A percentile compares a stretch with the other conserved stretches of the same genome.
These are phyloP conservation scores for Chaetorhynchus papuensis DNA, from an alignment of 2,113 vertebrate genomes.

Conservation along the genomic window DNA sequence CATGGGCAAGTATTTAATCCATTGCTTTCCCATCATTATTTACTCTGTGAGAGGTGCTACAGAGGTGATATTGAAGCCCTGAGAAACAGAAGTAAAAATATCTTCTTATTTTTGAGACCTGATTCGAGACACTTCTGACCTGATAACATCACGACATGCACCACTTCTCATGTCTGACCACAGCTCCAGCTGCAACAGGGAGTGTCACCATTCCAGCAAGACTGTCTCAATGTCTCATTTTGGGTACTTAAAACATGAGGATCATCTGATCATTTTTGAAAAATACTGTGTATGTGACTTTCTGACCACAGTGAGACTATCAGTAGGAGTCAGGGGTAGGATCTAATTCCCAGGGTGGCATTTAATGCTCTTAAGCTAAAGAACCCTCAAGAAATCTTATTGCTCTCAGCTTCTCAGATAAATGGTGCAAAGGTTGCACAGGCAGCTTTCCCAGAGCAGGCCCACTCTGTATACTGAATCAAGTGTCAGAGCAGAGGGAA, in stretches of 20 bases:
- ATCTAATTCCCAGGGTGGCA: not conserved
- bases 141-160: not conserved
- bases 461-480: not conserved
- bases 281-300: not conserved
- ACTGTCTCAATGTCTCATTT: not conserved
- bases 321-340: not conserved
- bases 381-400: conserved; percentile 1
- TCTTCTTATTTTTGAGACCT: not conserved
- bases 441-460: not conserved
- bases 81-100: not conserved
- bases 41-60: not conserved
- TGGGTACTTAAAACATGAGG: not conserved
- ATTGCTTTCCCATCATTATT: not conserved
- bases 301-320: not conserved
- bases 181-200: not conserved
- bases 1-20: not conserved
- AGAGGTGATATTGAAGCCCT: not conserved
- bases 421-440: not conserved
- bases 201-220: not conserved
- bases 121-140: not conserved
- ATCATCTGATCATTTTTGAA: not conserved
- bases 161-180: not conserved
- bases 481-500: not conserved
- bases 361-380: conserved; percentile 42
- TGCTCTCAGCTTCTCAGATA: not conserved